Conservation (phyloP, 2,888 invertebrate species). For the Onchidella celtica region DNA sequence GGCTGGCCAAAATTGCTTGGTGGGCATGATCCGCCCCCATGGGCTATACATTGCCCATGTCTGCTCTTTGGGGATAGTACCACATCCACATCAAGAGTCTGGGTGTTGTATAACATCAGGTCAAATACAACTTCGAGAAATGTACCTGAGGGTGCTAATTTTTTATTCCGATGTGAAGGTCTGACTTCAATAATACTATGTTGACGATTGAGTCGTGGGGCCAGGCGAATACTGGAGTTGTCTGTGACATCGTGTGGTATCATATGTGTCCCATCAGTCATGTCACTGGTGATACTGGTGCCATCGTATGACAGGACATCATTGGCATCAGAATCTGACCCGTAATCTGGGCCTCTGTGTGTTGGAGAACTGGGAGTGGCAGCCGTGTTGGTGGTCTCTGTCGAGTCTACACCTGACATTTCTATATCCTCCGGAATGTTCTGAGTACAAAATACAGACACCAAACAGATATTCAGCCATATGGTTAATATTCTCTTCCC, state of each 20-base stretch:
- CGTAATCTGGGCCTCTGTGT: no score
- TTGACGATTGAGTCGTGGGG: background rate
- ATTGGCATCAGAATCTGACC: background rate
- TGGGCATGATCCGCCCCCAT: no score
- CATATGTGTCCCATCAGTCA: background rate
- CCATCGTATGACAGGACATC: conserved; percentile 8
- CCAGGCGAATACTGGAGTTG: background rate
- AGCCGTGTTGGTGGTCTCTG: background rate
- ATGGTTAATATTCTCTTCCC: no score
- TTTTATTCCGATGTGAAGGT: conserved; percentile 28
- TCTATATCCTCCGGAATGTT: conserved; percentile 28
- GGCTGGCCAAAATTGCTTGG: no score
- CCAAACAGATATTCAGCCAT: no score
- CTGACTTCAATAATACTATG: conserved; percentile 38
- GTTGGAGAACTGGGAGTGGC: no score
- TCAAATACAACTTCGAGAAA: no score
- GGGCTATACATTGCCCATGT: no score
- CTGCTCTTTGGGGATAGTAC: no score
- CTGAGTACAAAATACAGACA: no score
- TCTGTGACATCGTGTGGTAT: background rate
- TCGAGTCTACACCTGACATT: background rate
- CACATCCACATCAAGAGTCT: no score
- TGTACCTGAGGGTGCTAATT: conserved; percentile 22
- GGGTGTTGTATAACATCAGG: no score
- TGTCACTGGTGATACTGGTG: background rate